Conservation (phyloP, 2,113 vertebrate species). For the Corythornis madagascariensis region DNA sequence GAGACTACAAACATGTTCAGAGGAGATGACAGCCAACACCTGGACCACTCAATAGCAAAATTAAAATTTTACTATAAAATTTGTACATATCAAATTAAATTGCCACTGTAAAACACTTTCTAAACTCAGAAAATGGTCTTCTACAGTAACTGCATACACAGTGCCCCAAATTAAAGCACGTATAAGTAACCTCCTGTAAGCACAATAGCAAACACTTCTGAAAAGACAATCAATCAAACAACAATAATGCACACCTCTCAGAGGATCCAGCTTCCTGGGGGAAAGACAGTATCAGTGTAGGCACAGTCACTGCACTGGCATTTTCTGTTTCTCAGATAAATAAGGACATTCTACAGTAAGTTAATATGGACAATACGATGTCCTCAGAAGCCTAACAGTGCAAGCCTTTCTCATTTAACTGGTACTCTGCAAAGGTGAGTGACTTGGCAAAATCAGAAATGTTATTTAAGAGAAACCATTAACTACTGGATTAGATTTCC, state of each 20-base stretch:
- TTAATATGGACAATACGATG: neutral
- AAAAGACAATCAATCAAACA: neutral
- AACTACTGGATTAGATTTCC: neutral
- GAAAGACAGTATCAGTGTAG: neutral
- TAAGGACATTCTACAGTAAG: neutral
- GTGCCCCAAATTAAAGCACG: neutral
- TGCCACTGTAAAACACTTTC: neutral
- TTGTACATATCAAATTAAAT: neutral
- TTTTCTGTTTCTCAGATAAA: constrained; percentile 15
- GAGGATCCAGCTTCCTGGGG: neutral
- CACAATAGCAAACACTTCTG: neutral
- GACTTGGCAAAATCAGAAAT: neutral
- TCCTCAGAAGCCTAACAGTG: neutral
- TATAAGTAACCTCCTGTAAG: neutral
- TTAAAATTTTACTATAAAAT: neutral
- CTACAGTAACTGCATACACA: neutral
- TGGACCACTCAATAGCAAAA: neutral
- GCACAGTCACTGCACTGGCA: neutral
- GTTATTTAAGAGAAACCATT: neutral
- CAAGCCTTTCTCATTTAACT: neutral
- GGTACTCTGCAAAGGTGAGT: neutral
- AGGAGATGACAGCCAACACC: neutral
- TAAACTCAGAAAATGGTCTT: neutral
- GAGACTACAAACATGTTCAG: neutral
- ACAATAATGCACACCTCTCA: neutral